These are phyloP conservation scores for Ptilodon capucinus DNA, from an alignment of 2,888 invertebrate species.

Conservation along the genomic window DNA sequence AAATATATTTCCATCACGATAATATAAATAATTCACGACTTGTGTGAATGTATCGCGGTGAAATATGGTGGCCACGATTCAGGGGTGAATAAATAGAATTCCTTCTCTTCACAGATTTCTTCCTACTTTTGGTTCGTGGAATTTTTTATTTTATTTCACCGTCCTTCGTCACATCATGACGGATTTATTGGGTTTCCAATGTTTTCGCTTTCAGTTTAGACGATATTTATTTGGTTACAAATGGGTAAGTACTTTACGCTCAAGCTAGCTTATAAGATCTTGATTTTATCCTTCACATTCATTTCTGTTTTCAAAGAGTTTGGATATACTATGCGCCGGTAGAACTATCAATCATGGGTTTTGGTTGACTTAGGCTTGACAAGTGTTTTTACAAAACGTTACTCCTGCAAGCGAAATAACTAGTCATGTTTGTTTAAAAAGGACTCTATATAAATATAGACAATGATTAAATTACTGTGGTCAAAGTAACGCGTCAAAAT, in stretches of 20 bases:
- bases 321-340: too few species aligned
- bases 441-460: too few species aligned
- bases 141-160: constrained; percentile 31
- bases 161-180: constrained; percentile 40
- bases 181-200: constrained; percentile 49
- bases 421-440: too few species aligned
- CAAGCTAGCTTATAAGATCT: too few species aligned
- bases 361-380: too few species aligned
- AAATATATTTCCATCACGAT: constrained; percentile 58
- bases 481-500: too few species aligned
- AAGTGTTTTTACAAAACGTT: too few species aligned
- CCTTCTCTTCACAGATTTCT: constrained; percentile 37
- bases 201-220: constrained; percentile 25
- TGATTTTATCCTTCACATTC: too few species aligned
- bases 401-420: too few species aligned
- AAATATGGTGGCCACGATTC: constrained; percentile 62
- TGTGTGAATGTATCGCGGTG: constrained; percentile 54
- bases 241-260: neutral
- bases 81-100: constrained; percentile 57
- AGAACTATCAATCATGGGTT: too few species aligned
- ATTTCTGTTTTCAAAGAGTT: too few species aligned
- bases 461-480: too few species aligned
- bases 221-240: constrained; percentile 43
- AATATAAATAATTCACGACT: constrained; percentile 74
- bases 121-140: constrained; percentile 28